Evolutionary conservation across 2,113 vertebrate genomes (phyloP).

Genomic region (Azemiops feae): DNA sequence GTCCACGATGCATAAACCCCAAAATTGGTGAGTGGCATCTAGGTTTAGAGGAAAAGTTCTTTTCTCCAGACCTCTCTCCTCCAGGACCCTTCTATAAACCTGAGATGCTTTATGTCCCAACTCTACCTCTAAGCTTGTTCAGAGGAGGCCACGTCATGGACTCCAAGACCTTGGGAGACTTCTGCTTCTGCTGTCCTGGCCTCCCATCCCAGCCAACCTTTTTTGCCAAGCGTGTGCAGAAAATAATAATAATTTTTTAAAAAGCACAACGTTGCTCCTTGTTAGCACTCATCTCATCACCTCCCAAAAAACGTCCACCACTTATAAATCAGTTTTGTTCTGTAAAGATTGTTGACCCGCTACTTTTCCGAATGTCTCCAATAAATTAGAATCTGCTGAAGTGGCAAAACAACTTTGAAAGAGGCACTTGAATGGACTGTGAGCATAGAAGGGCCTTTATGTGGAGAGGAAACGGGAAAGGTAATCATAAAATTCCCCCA

Average conservation of each 20-base stretch:
- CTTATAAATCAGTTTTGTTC: slow-evolving; percentile 70
- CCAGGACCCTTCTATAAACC: slow-evolving; percentile 1
- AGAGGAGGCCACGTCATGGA: slow-evolving; percentile 13
- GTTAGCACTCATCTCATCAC: slow-evolving; percentile 55
- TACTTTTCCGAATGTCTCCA: slow-evolving; percentile 70
- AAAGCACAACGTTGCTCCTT: slow-evolving; percentile 29
- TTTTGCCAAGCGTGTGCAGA: slow-evolving; percentile 53
- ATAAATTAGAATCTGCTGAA: slow-evolving; percentile 76
- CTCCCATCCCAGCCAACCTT: slow-evolving; percentile 35
- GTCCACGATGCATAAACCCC: slow-evolving; percentile 53
- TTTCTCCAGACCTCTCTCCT: slow-evolving; percentile 16
- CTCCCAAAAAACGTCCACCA: slow-evolving; percentile 61
- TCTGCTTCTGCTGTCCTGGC: slow-evolving; percentile 1
- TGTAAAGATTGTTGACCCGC: slow-evolving; percentile 67
- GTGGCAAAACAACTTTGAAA: slow-evolving; percentile 64
- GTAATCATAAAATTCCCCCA: slow-evolving; percentile 80
- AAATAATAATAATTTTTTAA: too few species aligned
- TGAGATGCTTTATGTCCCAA: slow-evolving; percentile 6
- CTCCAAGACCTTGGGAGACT: slow-evolving; percentile 4
- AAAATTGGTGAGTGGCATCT: slow-evolving; percentile 54
- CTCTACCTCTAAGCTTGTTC: slow-evolving; percentile 9
- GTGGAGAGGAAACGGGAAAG: slow-evolving; percentile 72
- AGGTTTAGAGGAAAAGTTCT: slow-evolving; percentile 41
- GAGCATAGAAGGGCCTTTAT: slow-evolving; percentile 73
- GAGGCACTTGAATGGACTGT: slow-evolving; percentile 65